Evolutionary conservation across 2,113 vertebrate genomes (phyloP), one percentile per base, ranked within the genome.

Genomic region (Dromaius novaehollandiae): DNA sequence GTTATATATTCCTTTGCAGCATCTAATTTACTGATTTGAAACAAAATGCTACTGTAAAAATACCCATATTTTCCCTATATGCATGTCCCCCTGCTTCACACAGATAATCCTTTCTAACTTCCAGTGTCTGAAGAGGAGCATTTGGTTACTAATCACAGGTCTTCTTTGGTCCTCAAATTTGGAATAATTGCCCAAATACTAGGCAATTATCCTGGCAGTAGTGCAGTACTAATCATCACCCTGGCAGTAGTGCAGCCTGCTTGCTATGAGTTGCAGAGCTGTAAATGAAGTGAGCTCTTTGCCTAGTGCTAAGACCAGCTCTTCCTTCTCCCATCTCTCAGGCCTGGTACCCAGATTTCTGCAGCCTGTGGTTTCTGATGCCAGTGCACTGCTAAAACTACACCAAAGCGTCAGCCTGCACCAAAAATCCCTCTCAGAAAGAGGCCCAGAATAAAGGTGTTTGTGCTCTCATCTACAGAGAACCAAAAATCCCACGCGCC

Each of bases 231-330:
- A 56, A 10, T 28, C 28, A n/a, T n/a, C 28, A 61, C 9, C 50
- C 18, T 21, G 14, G 58, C n/a, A 86, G 82, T 51, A 88, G 63
- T 24, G 80, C 24, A 38, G 48, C 8, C 30, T 22, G 28, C 25
- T 53, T 2, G 1, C 0, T 65, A 70, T 61, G 69, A 86, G 55
- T 6, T 66, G 34, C 26, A 34, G 44, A 87, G 55, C 16, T 74
- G 63, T 0, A 0, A 89, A 86, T 17, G 12, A 88, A 66, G 24
- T 0, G 3, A 87, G n/a, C 46, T 3, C 2, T 44, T 85, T 90
- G 32, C 56, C 55, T 70, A 14, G 11, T 87, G 25, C 44, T 78
- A n/a, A 14, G 55, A 4, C 38, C 84, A 78, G 24, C 18, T 48
- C 50, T 44, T 85, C 15, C n/a, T 58, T 68, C n/a, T 73, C 32